Conservation (phyloP, 2,113 vertebrate genomes). For the Euleptes europaea region DNA sequence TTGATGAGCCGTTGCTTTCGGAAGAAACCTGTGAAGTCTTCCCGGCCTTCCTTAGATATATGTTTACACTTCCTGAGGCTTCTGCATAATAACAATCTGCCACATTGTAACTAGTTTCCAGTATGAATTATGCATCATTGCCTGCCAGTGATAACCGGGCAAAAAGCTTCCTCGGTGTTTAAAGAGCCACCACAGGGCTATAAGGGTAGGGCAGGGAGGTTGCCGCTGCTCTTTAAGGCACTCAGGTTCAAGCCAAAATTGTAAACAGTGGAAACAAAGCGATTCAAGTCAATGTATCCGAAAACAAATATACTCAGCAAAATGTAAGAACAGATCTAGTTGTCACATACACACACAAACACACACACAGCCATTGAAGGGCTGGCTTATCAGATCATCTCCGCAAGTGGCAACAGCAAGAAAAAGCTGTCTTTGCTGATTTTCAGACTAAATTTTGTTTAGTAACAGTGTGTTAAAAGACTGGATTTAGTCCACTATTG, state of each 20-base stretch:
- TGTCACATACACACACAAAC: too few relatives aligned
- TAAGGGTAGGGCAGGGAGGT: fast-evolving
- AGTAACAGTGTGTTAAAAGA: not conserved
- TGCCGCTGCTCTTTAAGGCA: not conserved
- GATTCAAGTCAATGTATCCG: not conserved
- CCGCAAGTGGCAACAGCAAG: not conserved
- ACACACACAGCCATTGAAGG: not conserved
- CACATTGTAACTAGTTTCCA: not conserved
- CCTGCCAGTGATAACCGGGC: not conserved
- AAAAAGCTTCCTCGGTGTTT: not conserved
- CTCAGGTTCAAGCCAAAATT: not conserved
- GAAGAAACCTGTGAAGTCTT: constrained; percentile 18
- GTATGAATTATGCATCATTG: not conserved
- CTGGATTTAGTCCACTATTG: not conserved
- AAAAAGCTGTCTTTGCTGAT: not conserved
- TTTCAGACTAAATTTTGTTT: not conserved
- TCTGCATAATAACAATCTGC: not conserved
- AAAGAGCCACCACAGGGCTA: not conserved
- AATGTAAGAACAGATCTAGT: not conserved
- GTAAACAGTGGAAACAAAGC: not conserved
- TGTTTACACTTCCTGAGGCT: not conserved
- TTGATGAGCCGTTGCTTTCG: constrained; percentile 44
- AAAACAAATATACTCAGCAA: not conserved
- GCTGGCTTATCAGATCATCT: not conserved
- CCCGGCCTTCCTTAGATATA: not conserved